phyloP scores from a whole-genome alignment of 1,140 invertebrate genomes.

The Drosophila pseudoobscura region DNA sequence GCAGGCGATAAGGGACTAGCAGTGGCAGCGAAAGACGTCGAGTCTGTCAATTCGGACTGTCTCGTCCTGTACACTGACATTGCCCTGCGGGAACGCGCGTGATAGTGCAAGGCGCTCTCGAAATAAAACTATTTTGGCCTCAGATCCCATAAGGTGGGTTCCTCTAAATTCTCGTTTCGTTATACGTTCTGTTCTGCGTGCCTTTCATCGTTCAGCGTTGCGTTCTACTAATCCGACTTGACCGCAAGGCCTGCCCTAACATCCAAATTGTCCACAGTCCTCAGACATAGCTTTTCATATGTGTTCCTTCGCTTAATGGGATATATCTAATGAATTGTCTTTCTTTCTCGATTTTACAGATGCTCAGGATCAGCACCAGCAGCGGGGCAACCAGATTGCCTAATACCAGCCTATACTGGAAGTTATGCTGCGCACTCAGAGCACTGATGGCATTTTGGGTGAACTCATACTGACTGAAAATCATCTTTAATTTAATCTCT shows the following conservation, averaged over 20 bases:
- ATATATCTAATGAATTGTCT: slow-evolving; percentile 20
- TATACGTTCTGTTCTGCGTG: slow-evolving; percentile 25
- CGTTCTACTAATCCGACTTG: slow-evolving; percentile 20
- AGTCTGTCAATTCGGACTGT: slow-evolving; percentile 62
- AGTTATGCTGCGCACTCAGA: slow-evolving; percentile 46
- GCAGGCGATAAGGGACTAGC: slow-evolving; percentile 35
- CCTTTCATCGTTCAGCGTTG: slow-evolving; percentile 16
- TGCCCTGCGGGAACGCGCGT: slow-evolving; percentile 58
- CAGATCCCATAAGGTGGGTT: slow-evolving; percentile 47
- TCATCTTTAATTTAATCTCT: slow-evolving; percentile 68
- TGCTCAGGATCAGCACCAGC: slow-evolving; percentile 19
- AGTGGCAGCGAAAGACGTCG: slow-evolving; percentile 40
- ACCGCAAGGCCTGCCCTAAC: slow-evolving; percentile 12
- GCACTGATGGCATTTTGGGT: slow-evolving; percentile 35
- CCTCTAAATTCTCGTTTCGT: slow-evolving; percentile 34
- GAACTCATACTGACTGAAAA: slow-evolving; percentile 72
- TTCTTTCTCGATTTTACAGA: slow-evolving; percentile 39
- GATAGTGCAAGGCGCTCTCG: slow-evolving; percentile 19
- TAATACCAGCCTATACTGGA: slow-evolving; percentile 67
- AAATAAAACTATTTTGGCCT: slow-evolving; percentile 22
- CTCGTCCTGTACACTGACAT: slow-evolving; percentile 71
- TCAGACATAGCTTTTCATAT: slow-evolving; percentile 13
- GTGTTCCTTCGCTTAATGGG: background rate
- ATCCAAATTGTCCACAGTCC: slow-evolving; percentile 2
- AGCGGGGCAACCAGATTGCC: slow-evolving; percentile 20